phyloP scores from a whole-genome alignment of 2,113 vertebrate genomes.

The Thomomys bottae region DNA sequence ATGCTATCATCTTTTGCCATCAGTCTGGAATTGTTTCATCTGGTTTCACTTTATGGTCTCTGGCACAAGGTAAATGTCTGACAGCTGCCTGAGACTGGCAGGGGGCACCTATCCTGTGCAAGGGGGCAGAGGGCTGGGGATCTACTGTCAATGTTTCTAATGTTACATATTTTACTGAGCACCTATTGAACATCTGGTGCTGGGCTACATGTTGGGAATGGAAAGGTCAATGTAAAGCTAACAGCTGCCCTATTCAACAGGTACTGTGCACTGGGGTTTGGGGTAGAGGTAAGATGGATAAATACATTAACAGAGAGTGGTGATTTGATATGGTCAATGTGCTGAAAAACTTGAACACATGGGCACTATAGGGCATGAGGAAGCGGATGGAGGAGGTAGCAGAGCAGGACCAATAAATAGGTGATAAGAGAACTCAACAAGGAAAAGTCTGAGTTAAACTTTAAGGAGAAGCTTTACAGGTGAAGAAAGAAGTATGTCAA shows the following conservation, averaged over 20 bases:
- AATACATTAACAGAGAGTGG: not conserved
- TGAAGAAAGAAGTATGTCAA: not conserved
- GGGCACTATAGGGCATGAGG: not conserved
- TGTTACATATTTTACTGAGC: not conserved
- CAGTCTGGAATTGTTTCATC: not conserved
- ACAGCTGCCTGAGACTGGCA: not conserved
- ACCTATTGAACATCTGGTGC: not conserved
- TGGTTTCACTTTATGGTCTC: constrained; percentile 17
- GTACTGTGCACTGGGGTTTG: not conserved
- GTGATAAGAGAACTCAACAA: not conserved
- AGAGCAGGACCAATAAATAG: not conserved
- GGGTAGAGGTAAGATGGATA: not conserved
- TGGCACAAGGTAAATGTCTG: not conserved
- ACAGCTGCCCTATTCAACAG: not conserved
- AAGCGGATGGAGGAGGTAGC: not conserved
- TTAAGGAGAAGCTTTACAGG: not conserved
- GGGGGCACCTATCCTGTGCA: not conserved
- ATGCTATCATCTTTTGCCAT: not conserved
- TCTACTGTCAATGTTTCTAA: constrained; percentile 20
- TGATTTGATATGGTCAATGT: not conserved
- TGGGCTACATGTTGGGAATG: not conserved
- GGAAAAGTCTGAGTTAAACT: not conserved
- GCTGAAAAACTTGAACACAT: not conserved
- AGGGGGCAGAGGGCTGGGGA: not conserved
- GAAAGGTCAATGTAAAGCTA: constrained; percentile 33